Evolutionary conservation across 2,797 vertebrate genomes (phyloP).

Genomic region (Coregonus sp.): DNA sequence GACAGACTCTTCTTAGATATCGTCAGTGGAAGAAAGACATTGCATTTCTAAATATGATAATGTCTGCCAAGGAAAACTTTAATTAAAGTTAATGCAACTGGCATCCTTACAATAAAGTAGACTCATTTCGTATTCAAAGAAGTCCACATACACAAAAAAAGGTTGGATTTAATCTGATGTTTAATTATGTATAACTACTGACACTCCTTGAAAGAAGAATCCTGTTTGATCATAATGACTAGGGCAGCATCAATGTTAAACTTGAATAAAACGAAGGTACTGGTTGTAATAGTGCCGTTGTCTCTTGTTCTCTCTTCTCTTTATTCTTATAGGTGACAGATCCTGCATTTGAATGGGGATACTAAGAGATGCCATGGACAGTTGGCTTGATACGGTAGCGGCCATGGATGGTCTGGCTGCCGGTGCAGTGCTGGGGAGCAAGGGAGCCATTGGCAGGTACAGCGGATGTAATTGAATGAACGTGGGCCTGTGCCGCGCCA

Average conservation of each 20-base stretch:
- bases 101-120: neutral
- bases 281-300: conserved; percentile 1
- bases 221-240: conserved; percentile 21
- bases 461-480: conserved; percentile 44
- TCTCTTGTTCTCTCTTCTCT: neutral
- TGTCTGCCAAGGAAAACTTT: too few relatives aligned
- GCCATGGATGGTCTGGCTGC: conserved; percentile 18
- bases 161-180: neutral
- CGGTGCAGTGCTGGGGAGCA: conserved; percentile 8
- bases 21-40: neutral
- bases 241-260: neutral
- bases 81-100: neutral
- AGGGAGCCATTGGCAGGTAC: conserved; percentile 32
- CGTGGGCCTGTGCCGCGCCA: conserved; percentile 26
- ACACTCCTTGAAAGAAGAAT: conserved; percentile 8
- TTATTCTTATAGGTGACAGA: conserved; percentile 19
- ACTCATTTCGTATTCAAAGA: neutral
- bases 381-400: conserved; percentile 21
- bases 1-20: neutral
- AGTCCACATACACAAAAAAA: conserved; percentile 32
- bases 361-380: conserved; percentile 18
- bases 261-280: neutral
- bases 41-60: too few relatives aligned
- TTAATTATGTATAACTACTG: conserved; percentile 18
- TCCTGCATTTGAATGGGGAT: conserved; percentile 26